These are phyloP conservation scores for Margaritifera margaritifera DNA, from an alignment of 2,888 invertebrate species.

Conservation along the genomic window DNA sequence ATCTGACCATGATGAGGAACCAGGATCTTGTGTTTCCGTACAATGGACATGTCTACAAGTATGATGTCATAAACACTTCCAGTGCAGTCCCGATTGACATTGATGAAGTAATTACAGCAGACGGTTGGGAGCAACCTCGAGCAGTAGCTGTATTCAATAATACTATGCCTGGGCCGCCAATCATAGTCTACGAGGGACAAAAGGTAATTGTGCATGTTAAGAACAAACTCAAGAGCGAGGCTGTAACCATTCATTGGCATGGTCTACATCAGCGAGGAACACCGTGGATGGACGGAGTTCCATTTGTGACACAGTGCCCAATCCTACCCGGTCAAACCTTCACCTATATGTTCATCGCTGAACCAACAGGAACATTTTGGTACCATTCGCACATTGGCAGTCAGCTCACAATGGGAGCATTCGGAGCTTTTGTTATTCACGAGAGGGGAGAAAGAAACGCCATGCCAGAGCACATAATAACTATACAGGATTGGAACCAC, in stretches of 20 bases:
- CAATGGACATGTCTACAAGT: slow-evolving; percentile 29
- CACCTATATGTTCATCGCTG: slow-evolving; percentile 56
- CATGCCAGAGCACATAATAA: slow-evolving; percentile 26
- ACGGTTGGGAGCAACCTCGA: slow-evolving; percentile 36
- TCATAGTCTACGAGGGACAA: slow-evolving; percentile 61
- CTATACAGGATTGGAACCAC: slow-evolving; percentile 48
- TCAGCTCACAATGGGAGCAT: slow-evolving; percentile 60
- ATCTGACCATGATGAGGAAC: slow-evolving; percentile 8
- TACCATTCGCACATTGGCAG: slow-evolving; percentile 54
- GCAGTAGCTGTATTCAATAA: slow-evolving; percentile 47
- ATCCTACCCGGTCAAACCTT: slow-evolving; percentile 59
- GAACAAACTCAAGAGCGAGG: slow-evolving; percentile 50
- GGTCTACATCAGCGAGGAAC: slow-evolving; percentile 58
- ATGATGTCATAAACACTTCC: slow-evolving; percentile 25
- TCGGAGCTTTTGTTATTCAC: slow-evolving; percentile 60
- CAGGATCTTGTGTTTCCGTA: slow-evolving; percentile 3
- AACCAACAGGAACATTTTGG: slow-evolving; percentile 55
- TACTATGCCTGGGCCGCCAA: slow-evolving; percentile 54
- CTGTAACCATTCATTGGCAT: slow-evolving; percentile 65
- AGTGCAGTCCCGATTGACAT: slow-evolving; percentile 7
- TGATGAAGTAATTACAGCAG: slow-evolving; percentile 49
- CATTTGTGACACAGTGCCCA: slow-evolving; percentile 64
- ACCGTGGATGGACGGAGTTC: slow-evolving; percentile 63
- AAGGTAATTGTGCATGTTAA: slow-evolving; percentile 51
- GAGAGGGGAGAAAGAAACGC: slow-evolving; percentile 15